Evolutionary conservation across 2,888 invertebrate species (phyloP), one percentile per base, ranked within the genome.

Genomic region (Clepsis dumicolana): DNA sequence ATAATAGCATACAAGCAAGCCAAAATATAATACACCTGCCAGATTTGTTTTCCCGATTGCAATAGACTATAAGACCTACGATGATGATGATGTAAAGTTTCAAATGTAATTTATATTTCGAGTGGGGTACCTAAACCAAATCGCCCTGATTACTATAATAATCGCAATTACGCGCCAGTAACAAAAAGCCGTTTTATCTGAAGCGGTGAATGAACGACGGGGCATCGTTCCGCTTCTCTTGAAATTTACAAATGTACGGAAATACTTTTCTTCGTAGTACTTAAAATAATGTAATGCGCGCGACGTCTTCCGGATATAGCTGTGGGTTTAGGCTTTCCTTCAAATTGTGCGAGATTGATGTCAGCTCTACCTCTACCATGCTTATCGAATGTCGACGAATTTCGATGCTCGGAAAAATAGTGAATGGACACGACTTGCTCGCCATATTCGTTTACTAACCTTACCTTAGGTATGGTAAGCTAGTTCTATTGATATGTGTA

Each of bases 211-310:
- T 70, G 82, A 75, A 80, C 83, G 76, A 60, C 64, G 71, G 80
- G 81, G 74, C 82, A 78, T 75, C 73, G 82, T 73, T 76, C 84
- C 74, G 77, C 64, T 75, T 80, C 80, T 74, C 72, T 70, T 75
- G 76, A 77, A 85, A 82, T 77, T 78, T 77, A 75, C 75, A 73
- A 77, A 73, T 69, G 71, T 69, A 74, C 85, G 84, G 84, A 87
- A 87, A 85, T 85, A 80, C 75, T 80, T 76, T 77, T 73, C 79
- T 75, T 76, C 72, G 73, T 73, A 73, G 73, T 61, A 68, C 60
- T 52, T 63, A 29, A 67, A 61, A 68, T 60, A 29, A 44, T 48
- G 29, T 56, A 38, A 29, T 16, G 4, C 65, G 70, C 71, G 72
- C 8, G 21, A 12, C 21, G 8, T 48, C 10, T 48, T 48, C 48